Evolutionary conservation across 2,888 invertebrate genomes (phyloP).

Genomic region (Homarus gammarus): DNA sequence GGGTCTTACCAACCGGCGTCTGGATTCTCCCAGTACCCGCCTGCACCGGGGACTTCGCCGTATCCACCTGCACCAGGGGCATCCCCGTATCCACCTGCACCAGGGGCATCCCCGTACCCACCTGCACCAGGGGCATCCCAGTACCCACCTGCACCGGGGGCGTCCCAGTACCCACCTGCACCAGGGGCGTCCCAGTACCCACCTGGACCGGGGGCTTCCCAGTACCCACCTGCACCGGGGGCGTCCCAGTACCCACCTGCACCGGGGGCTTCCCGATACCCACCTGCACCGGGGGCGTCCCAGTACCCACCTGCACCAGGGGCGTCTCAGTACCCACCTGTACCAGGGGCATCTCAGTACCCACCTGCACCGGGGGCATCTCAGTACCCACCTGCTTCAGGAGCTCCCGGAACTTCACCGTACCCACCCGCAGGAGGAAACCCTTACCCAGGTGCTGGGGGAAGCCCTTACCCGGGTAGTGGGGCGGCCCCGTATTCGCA

Average conservation of each 20-base stretch:
- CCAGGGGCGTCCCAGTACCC: constrained; percentile 30
- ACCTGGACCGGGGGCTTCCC: constrained; percentile 12
- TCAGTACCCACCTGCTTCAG: constrained; percentile 15
- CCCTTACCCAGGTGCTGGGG: neutral
- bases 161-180: constrained; percentile 2
- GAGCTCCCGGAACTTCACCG: constrained; percentile 4
- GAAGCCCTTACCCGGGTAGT: constrained; percentile 6
- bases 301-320: constrained; percentile 41
- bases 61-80: constrained; percentile 50
- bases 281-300: constrained; percentile 17
- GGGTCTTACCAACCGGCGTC: constrained; percentile 26
- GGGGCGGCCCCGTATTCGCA: constrained; percentile 4
- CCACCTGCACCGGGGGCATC: constrained; percentile 29
- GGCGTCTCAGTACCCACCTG: constrained; percentile 30
- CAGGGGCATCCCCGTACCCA: constrained; percentile 41
- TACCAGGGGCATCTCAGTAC: constrained; percentile 28
- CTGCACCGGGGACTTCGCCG: constrained; percentile 37
- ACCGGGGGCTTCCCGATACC: neutral
- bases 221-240: constrained; percentile 21
- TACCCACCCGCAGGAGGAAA: constrained; percentile 10
- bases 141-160: constrained; percentile 49
- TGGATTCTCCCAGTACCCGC: constrained; percentile 28
- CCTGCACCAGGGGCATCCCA: constrained; percentile 37
- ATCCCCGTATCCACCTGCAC: constrained; percentile 49
- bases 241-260: constrained; percentile 29